These are phyloP conservation scores for Mythimna vitellina DNA, from an alignment of 2,888 invertebrate species.

Conservation along the genomic window DNA sequence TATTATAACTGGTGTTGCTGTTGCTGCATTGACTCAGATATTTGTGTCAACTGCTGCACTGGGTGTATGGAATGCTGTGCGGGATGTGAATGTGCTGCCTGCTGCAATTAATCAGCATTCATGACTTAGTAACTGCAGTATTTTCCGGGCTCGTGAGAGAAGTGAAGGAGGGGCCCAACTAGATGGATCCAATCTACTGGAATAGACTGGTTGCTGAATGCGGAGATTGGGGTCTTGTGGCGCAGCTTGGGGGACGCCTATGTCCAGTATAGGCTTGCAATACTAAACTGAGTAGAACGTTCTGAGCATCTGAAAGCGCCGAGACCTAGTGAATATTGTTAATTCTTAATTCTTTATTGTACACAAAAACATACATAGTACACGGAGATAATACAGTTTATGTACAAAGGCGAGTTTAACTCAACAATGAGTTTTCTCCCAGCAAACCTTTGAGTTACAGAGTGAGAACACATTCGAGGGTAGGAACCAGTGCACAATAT, in stretches of 20 bases:
- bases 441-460: too few species aligned
- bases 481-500: too few species aligned
- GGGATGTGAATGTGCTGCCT: conserved; percentile 9
- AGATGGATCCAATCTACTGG: background rate
- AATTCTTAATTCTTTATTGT: too few species aligned
- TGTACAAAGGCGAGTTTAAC: too few species aligned
- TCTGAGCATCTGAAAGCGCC: background rate
- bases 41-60: conserved; percentile 8
- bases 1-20: conserved; percentile 23
- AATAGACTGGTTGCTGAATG: background rate
- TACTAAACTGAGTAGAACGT: background rate
- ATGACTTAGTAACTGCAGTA: background rate
- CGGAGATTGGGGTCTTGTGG: background rate
- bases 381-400: too few species aligned
- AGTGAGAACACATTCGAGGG: too few species aligned
- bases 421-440: too few species aligned
- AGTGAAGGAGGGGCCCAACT: background rate
- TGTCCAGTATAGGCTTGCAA: background rate
- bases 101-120: conserved; percentile 6
- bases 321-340: too few species aligned
- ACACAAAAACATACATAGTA: too few species aligned
- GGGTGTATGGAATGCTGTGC: conserved; percentile 22
- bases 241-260: background rate
- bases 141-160: background rate
- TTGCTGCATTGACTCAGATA: conserved; percentile 9